Percentiles rank a stretch among this genome's conserved stretches.
Conservation (phyloP, 2,888 invertebrate species). For the Eupithecia inturbata region DNA sequence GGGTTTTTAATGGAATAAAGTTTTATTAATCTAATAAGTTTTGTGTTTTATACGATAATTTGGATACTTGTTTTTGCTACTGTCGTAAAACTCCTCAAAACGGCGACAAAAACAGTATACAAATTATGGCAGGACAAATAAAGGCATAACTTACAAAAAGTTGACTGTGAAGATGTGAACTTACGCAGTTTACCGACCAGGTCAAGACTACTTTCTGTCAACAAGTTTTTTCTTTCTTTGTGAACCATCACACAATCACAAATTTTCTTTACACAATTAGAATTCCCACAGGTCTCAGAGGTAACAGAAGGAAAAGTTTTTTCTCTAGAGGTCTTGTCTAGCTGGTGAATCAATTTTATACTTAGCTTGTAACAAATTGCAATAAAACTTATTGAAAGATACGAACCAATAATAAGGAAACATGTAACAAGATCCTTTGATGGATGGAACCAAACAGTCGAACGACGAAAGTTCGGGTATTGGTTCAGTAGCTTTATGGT, state of each 20-base stretch:
- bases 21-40: neutral
- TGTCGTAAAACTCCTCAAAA: neutral
- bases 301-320: too few species aligned
- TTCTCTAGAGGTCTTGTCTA: neutral
- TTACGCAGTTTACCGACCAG: neutral
- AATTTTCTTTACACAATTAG: too few species aligned
- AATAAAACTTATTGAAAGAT: neutral
- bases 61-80: neutral
- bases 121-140: neutral
- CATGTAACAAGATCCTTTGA: neutral
- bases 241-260: too few species aligned
- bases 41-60: neutral
- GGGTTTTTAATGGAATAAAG: neutral
- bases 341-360: neutral
- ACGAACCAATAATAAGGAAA: neutral
- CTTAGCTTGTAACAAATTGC: neutral
- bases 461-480: constrained; percentile 9
- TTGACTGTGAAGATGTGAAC: neutral
- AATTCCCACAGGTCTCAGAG: too few species aligned
- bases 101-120: neutral
- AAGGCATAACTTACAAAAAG: neutral
- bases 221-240: neutral
- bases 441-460: neutral
- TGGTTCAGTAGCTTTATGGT: constrained; percentile 18
- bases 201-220: neutral